Evolutionary conservation across 2,888 invertebrate species (phyloP), one percentile per base, ranked within the genome.

Genomic region (Esperia sulphurella): DNA sequence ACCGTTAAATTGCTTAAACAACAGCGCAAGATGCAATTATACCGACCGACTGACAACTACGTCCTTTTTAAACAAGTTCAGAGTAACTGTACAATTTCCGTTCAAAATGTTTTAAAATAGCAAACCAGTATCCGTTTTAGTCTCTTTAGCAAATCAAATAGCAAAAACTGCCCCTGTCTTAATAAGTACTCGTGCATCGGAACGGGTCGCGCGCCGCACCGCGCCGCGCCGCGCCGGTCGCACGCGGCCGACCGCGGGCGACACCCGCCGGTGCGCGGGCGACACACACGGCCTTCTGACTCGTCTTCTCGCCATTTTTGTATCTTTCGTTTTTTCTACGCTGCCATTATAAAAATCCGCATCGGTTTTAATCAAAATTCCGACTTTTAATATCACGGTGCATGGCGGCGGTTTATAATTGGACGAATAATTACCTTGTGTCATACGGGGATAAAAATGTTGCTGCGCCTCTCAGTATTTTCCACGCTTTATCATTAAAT

Each of bases 71-170:
- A 75, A 74, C 75, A 61, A 71, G 80, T 76, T 69, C 72, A 63
- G 70, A 68, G 71, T 88, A 88, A 88, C 88, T 83, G 88, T 87
- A 81, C 84, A 78, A 72, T 88, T 86, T 88, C 88, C 88, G 87
- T 84, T 88, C 78, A 71, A 78, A 83, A 80, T 70, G 83, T 73
- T 79, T 86, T 82, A 80, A 83, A 88, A 88, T 88, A 88, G 86
- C 83, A 79, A 87, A 85, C 88, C 81, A 77, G 88, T 87, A 83
- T 68, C 59, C 63, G 77, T 83, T 84, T 82, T 83, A 82, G 75
- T 75, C 78, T 83, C 79, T 86, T 86, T 85, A 81, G 80, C 83
- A 88, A 88, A 88, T 87, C 84, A 88, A 87, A 87, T 83, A 83
- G 84, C 82, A 88, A 88, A 88, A 88, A 87, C 83, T 83, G 85